These are phyloP conservation scores for Erebia epiphron DNA, from an alignment of 2,888 invertebrate genomes.

Conservation along the genomic window DNA sequence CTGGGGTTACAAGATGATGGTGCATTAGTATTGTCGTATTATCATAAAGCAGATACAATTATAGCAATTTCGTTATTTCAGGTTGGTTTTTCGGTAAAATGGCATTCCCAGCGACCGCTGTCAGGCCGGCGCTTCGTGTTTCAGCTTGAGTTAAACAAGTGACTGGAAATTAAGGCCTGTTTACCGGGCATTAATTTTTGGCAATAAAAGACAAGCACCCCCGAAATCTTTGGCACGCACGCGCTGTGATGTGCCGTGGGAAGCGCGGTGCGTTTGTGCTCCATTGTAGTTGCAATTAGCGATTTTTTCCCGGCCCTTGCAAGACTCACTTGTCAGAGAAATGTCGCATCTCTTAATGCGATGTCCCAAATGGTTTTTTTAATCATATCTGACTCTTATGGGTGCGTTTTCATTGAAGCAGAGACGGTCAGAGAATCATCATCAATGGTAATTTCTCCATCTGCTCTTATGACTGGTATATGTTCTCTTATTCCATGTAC, in stretches of 20 bases:
- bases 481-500: no score
- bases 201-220: constrained; percentile 81
- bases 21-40: background rate
- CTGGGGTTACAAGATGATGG: background rate
- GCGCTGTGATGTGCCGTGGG: constrained; percentile 73
- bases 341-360: constrained; percentile 73
- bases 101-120: constrained; percentile 63
- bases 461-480: no score
- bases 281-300: constrained; percentile 80
- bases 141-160: constrained; percentile 58
- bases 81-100: constrained; percentile 58
- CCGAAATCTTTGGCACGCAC: constrained; percentile 76
- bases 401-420: constrained; percentile 1
- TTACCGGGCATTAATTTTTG: constrained; percentile 82
- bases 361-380: constrained; percentile 70
- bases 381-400: constrained; percentile 49
- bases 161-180: constrained; percentile 78
- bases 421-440: background rate
- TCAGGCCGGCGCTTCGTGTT: constrained; percentile 52
- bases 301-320: constrained; percentile 63
- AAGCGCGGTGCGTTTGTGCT: constrained; percentile 77
- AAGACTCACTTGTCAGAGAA: constrained; percentile 71
- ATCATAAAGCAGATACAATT: background rate
- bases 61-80: constrained; percentile 9
- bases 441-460: background rate